Base-by-base conservation (phyloP, 1,140 invertebrate species). In the Apis florea region DNA sequence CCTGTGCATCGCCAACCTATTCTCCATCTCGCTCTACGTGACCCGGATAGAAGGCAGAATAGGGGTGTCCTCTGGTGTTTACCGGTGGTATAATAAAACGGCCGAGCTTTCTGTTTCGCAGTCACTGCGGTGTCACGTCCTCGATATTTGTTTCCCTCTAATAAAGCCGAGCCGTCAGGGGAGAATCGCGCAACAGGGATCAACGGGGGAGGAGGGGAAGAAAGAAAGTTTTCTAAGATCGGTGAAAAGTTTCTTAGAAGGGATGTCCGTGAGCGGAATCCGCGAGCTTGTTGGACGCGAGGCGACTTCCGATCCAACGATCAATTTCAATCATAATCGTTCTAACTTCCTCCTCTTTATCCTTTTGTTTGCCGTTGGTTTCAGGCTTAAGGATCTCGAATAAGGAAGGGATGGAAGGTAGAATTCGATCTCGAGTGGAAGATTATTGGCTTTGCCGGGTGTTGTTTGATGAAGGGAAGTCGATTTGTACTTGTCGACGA, bases 121-220 rank as follows among this genome's bases (percentile, higher is more conserved):
- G 58, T 12, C 66, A 21, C 17, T 54, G 40, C 24, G 12, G 24
- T 47, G 69, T 72, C 77, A 79, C 77, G 77, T 73, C 9, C 59
- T 15, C 69, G 69, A 73, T 63, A 79, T 79, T 79, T 79, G 77
- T 79, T 73, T 64, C 40, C 51, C 58, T 53, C 77, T 73, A 73
- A 79, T 79, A 73, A 79, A 79, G 77, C 77, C 51, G 31, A 58
- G 67, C 17, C 21, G 64, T 21, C n/a, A 0, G 15, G 12, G n/a
- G 31, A 56, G 17, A 47, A 47, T 72, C 70, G 53, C 19, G 31
- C 26, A 49, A 19, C 24, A 21, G 17, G 73, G 73, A 64, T 53
- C 59, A 26, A 53, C 21, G 26, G 21, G 21, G 70, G 9, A 6
- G 40, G 26, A 1, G 9, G 6, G 9, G 21, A 3, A 31, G 31